phyloP scores from a whole-genome alignment of 92 coral and sea anemone species.

The Meandrina meandrites region DNA sequence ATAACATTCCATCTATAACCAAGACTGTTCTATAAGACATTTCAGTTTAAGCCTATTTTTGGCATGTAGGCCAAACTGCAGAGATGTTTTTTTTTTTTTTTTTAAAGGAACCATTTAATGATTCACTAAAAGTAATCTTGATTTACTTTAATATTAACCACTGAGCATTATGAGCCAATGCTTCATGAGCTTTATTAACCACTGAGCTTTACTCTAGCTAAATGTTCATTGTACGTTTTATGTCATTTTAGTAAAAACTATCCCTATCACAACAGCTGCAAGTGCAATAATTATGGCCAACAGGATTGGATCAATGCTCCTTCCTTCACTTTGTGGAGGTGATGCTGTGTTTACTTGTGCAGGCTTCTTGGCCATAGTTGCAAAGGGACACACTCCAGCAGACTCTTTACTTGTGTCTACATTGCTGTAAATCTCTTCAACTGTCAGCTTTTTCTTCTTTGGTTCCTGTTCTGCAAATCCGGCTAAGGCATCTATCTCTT shows the following conservation, averaged over 20 bases:
- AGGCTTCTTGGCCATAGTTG: conserved; percentile 74
- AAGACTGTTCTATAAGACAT: no score
- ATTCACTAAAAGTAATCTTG: background rate
- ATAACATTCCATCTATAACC: no score
- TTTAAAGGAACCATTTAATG: no score
- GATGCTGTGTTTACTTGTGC: conserved; percentile 26
- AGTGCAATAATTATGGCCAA: conserved; percentile 56
- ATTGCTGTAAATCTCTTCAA: conserved; percentile 23
- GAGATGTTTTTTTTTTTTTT: no score
- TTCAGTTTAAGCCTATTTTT: no score
- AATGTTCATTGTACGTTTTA: background rate
- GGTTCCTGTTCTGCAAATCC: conserved; percentile 63
- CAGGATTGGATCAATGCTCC: conserved; percentile 42
- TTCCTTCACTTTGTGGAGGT: conserved; percentile 10
- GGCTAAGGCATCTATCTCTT: conserved; percentile 79
- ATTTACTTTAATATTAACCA: background rate
- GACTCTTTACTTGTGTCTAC: conserved; percentile 27
- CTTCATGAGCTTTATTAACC: no score
- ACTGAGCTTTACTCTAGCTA: background rate
- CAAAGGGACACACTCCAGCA: conserved; percentile 80
- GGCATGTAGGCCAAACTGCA: no score
- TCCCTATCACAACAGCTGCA: conserved; percentile 55
- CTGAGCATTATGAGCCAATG: background rate
- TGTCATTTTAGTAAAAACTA: conserved; percentile 33
- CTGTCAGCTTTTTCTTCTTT: conserved; percentile 23